Conservation (phyloP, 30 jellyfish, hydroid and myxozoan genomes). For the Euphysa ruthae region DNA sequence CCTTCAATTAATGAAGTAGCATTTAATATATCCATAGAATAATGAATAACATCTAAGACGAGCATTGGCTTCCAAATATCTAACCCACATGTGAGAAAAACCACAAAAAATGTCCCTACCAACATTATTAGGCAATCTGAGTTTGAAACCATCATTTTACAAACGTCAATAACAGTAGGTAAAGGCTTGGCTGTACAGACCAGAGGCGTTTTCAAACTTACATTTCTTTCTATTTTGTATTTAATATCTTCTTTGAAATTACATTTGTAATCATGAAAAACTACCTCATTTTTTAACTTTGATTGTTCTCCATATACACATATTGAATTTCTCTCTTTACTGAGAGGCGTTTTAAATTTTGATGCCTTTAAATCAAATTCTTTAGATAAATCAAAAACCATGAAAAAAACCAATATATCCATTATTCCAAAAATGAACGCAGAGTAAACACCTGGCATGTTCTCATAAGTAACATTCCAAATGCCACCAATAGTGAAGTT, state of each 20-base stretch:
- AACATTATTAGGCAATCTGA: not conserved
- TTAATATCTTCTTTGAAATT: not conserved
- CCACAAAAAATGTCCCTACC: not conserved
- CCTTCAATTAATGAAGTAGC: not conserved
- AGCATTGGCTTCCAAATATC: not conserved
- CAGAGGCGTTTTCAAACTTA: not conserved
- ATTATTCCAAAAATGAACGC: constrained; percentile 11
- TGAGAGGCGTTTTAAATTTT: no score
- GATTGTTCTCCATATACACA: not conserved
- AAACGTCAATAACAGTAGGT: not conserved
- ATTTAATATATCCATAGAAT: not conserved
- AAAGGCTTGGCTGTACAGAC: not conserved
- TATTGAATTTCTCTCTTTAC: no score
- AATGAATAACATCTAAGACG: not conserved
- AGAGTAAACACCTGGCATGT: constrained; percentile 26
- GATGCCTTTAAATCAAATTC: constrained; percentile 25
- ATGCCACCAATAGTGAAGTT: constrained; percentile 20
- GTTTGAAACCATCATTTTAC: not conserved
- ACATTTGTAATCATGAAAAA: not conserved
- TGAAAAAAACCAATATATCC: constrained; percentile 1
- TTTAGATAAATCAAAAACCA: constrained; percentile 33
- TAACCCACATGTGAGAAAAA: not conserved
- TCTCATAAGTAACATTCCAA: constrained; percentile 24
- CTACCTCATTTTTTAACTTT: not conserved
- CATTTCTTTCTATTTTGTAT: not conserved